A percentile compares a stretch with the other conserved stretches of the same genome.
phyloP scores from a whole-genome alignment of 2,888 invertebrate genomes.

The Harpagoxenus sublaevis region DNA sequence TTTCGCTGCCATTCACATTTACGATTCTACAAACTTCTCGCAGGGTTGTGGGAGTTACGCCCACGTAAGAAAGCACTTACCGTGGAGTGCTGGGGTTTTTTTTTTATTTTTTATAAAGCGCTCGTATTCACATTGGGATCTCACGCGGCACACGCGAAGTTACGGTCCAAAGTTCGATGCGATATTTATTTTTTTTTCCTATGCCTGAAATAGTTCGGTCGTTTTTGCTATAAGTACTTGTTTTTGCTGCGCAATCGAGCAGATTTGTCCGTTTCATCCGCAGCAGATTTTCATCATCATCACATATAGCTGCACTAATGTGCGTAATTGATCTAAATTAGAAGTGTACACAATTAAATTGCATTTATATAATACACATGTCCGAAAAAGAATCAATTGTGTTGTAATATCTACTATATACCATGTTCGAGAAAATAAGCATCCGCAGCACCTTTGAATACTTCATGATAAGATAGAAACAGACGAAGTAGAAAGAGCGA shows the following conservation, averaged over 20 bases:
- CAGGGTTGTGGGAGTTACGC: not conserved
- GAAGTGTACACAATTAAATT: not conserved
- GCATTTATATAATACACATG: not conserved
- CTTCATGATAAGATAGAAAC: not conserved
- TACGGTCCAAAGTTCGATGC: not conserved
- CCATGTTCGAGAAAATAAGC: not conserved
- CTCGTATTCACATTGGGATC: constrained; percentile 29
- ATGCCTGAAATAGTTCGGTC: not conserved
- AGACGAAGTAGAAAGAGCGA: not conserved
- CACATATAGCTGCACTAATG: not conserved
- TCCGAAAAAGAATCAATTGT: not conserved
- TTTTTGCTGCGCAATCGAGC: not conserved
- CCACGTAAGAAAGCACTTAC: constrained; percentile 43
- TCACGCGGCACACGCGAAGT: constrained; percentile 6
- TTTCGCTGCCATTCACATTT: constrained; percentile 35
- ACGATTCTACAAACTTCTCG: constrained; percentile 36
- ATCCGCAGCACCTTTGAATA: not conserved
- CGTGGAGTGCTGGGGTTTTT: constrained; percentile 26
- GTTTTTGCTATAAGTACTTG: not conserved
- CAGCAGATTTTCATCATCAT: not conserved
- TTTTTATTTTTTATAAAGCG: constrained; percentile 35
- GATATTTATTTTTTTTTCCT: constrained; percentile 29
- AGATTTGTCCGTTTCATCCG: not conserved
- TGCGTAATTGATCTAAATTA: not conserved
- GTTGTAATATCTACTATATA: not conserved